Evolutionary conservation across 1,140 invertebrate genomes (phyloP).

Genomic region (Nebria ingens): DNA sequence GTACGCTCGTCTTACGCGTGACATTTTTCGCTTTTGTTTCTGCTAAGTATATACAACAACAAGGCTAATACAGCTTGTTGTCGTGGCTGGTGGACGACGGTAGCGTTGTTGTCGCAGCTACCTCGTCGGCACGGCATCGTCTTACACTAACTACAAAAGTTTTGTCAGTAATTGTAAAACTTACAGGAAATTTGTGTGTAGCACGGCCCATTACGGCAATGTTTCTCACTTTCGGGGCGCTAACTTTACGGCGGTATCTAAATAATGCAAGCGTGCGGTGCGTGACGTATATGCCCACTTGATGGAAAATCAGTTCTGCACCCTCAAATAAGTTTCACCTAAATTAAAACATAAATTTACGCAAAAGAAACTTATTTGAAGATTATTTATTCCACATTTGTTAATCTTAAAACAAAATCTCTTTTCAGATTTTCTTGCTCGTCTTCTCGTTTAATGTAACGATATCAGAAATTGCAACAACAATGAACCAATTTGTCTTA

Average conservation of each 20-base stretch:
- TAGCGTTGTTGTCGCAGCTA: neutral
- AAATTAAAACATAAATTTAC: too few relatives aligned
- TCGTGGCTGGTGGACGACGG: neutral
- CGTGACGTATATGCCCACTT: constrained; percentile 22
- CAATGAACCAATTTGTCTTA: too few relatives aligned
- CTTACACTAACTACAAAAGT: constrained; percentile 25
- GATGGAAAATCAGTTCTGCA: constrained; percentile 3
- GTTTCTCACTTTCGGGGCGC: constrained; percentile 26
- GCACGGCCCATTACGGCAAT: constrained; percentile 22
- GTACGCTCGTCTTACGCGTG: neutral
- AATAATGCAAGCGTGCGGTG: constrained; percentile 26
- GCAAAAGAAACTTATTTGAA: too few relatives aligned
- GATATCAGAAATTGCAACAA: too few relatives aligned
- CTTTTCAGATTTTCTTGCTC: too few relatives aligned
- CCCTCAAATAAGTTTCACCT: neutral
- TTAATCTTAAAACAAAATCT: too few relatives aligned
- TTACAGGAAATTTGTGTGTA: constrained; percentile 26
- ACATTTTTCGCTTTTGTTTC: constrained; percentile 8
- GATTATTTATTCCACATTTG: too few relatives aligned
- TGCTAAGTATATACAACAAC: neutral
- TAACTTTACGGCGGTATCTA: constrained; percentile 21
- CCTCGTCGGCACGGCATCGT: neutral
- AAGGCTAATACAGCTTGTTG: neutral
- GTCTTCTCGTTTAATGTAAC: too few relatives aligned
- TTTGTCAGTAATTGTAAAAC: constrained; percentile 26